Evolutionary conservation across 2,113 vertebrate species (phyloP), one percentile per base, ranked within the genome.

Genomic region (Nyctibius bracteatus): DNA sequence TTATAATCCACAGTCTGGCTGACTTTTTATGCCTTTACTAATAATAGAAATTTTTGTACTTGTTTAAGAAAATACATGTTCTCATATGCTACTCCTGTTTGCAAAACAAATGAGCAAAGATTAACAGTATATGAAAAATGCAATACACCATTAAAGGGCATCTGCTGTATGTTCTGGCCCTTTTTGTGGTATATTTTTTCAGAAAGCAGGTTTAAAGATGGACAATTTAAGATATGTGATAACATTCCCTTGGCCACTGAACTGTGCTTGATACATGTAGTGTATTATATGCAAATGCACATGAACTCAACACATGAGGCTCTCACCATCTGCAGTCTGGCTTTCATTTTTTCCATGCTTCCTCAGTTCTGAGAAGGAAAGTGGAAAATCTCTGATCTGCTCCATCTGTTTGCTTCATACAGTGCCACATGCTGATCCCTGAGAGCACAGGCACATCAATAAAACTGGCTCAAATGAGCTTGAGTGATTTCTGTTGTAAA

Each of bases 371-470:
- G 66, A 84, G 72, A 90, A 59, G 66, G 92, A 88, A 98, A 96
- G 44, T 77, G 84, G 96, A 95, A 97, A 97, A 93, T 83, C 88
- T 96, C 86, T 96, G 72, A 93, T 86, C 66, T 82, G 52, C 83
- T 78, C 85, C 92, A 96, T 97, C 88, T 96, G 96, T 97, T 97
- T 97, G 67, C 55, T 90, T 97, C 81, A 62, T 90, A 51, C 2
- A 1, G 62, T 57, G 57, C 46, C 57, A 57, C 90, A 88, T 81
- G 89, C 78, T 4, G 15, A 61, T 86, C 75, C 92, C 80, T 57
- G 51, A 72, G 91, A 96, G 88, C 22, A 74, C 61, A 78, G 47
- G 41, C 46, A 27, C 18, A 90, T 86, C 82, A 95, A 47, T 52
- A 90, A 93, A 96, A 96, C 61, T 92, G 81, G 59, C 55, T 96